Conservation (phyloP, 2,113 vertebrate species). For the Merops nubicus region DNA sequence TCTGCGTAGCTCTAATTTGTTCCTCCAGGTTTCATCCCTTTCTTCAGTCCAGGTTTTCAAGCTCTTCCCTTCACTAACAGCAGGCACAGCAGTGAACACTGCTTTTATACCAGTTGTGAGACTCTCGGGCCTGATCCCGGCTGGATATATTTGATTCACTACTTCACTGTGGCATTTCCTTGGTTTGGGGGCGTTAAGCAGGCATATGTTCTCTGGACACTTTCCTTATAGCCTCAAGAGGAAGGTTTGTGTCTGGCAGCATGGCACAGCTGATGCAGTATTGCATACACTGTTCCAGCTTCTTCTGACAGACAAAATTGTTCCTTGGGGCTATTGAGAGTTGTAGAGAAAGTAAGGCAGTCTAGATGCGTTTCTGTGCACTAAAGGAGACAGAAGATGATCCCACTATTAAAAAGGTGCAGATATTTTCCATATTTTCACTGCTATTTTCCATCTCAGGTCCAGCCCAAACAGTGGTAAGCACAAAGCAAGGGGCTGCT, state of each 20-base stretch:
- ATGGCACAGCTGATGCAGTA: neutral
- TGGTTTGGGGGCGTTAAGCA: neutral
- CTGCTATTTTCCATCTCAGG: neutral
- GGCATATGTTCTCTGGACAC: rapidly evolving
- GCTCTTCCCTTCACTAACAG: neutral
- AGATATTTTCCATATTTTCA: neutral
- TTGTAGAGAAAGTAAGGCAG: neutral
- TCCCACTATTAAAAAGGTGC: neutral
- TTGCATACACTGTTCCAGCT: neutral
- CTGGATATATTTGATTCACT: neutral
- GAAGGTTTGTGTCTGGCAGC: neutral
- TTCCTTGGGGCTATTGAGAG: neutral
- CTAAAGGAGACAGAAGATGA: neutral
- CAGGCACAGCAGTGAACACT: neutral
- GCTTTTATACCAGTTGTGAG: neutral
- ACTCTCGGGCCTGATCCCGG: neutral
- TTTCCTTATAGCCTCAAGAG: neutral
- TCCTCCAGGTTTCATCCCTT: neutral
- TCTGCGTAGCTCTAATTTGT: neutral
- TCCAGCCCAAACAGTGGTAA: neutral
- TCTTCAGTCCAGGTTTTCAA: neutral
- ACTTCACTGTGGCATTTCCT: neutral
- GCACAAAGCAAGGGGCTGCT: neutral
- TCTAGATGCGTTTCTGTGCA: neutral
- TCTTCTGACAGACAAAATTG: neutral